phyloP scores from a whole-genome alignment of 2,113 vertebrate genomes.

The Sturnus vulgaris region DNA sequence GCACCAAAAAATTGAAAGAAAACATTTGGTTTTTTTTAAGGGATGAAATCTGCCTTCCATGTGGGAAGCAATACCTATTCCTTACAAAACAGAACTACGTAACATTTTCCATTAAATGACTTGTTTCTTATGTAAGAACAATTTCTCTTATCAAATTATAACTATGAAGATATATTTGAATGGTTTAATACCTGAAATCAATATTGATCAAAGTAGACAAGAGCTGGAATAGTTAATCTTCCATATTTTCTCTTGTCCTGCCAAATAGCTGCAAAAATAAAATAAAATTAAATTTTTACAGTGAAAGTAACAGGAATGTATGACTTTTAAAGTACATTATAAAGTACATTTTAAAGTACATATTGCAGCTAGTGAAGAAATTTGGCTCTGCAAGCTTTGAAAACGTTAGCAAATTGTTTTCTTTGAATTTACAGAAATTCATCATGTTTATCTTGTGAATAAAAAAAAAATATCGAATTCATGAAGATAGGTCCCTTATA shows the following conservation, averaged over 20 bases:
- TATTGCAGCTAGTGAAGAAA: background rate
- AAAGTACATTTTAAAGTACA: too few species aligned
- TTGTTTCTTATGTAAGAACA: background rate
- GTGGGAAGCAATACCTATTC: background rate
- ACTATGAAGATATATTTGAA: background rate
- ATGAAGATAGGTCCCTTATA: background rate
- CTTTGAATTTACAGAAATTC: background rate
- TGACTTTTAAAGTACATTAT: background rate
- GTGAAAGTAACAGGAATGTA: background rate
- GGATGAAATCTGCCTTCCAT: background rate
- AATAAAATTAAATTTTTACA: background rate
- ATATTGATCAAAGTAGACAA: slow-evolving; percentile 65
- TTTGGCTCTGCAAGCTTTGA: background rate
- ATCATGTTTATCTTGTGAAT: background rate
- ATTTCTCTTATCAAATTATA: background rate
- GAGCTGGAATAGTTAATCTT: background rate
- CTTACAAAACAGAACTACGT: background rate
- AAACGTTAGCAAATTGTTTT: background rate
- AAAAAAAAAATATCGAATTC: background rate
- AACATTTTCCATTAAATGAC: rapidly evolving
- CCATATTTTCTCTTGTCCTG: background rate
- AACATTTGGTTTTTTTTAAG: background rate
- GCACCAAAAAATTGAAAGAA: background rate
- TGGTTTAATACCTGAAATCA: background rate
- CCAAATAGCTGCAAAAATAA: background rate